Base-by-base conservation (phyloP, 2,888 invertebrate species). In the Syrista parreyssii region DNA sequence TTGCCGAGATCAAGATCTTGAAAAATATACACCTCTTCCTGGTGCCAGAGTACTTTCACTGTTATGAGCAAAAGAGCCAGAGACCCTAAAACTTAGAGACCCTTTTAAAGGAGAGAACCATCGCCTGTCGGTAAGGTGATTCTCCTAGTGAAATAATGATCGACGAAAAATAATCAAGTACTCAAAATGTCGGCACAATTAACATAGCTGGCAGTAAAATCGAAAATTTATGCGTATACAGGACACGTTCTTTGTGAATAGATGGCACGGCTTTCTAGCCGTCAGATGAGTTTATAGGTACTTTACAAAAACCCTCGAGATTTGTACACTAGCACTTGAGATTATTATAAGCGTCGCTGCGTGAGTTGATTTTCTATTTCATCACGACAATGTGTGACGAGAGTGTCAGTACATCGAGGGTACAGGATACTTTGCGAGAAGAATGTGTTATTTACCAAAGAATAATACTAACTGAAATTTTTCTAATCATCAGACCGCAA, bases 141-240 rank as follows among this genome's bases (percentile, higher is more conserved):
- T 74, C 68, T 68, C 31, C 79, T 78, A 76, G 79, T 69, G 72
- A 75, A 79, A 79, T 80, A 32, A 71, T 71, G 71, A 71, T 30
- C 35, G 36, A 32, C 74, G 35, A 74, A 79, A 83, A 83, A 81
- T 83, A 82, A 82, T 79, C 74, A 74, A 74, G n/a, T 32, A 6
- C 31, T 74, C 80, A 72, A 11, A 23, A n/a, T 32, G 74, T 74
- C 78, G 55, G 73, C 35, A 33, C 80, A 80, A 84, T 81, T 80
- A 79, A 80, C 80, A 71, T 73, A n/a, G 73, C 68, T 68, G 82
- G 82, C 79, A 83, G 80, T 84, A 84, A 84, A 84, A 83, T 83
- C 32, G 79, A 30, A 80, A 80, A 83, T 40, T 12, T 82, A 84
- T 76, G 83, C 79, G 79, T 77, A 80, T 33, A 78, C 81, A 80